Evolutionary conservation across 2,113 vertebrate species (phyloP).

Genomic region (Percina caprodes): DNA sequence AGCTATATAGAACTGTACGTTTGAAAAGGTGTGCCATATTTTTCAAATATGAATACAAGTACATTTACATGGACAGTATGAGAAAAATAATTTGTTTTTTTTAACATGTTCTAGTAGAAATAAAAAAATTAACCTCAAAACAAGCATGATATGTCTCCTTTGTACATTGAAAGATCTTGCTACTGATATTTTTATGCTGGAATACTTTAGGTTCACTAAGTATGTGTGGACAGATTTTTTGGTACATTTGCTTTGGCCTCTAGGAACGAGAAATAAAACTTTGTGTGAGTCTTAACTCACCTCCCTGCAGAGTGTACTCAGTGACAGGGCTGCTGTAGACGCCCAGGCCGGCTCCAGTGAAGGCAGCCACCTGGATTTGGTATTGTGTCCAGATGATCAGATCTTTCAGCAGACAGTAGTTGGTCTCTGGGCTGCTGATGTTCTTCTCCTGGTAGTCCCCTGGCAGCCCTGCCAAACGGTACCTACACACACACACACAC

Average conservation of each 20-base stretch:
- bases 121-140: no score
- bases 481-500: slow-evolving; percentile 80
- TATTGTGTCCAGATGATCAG: slow-evolving; percentile 99
- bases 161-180: neutral
- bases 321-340: slow-evolving; percentile 91
- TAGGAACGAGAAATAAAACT: neutral
- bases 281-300: slow-evolving; percentile 77
- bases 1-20: no score
- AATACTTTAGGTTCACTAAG: neutral
- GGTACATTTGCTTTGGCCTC: neutral
- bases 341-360: slow-evolving; percentile 93
- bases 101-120: no score
- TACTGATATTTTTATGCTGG: neutral
- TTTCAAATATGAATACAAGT: no score
- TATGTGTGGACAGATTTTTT: neutral
- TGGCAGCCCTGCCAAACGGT: slow-evolving; percentile 93
- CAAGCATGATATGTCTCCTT: no score
- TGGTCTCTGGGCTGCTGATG: slow-evolving; percentile 95
- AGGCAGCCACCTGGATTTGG: slow-evolving; percentile 97
- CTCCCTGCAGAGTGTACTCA: slow-evolving; percentile 96
- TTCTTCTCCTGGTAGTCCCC: slow-evolving; percentile 95
- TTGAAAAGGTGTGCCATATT: no score
- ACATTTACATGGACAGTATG: no score
- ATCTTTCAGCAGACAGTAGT: slow-evolving; percentile 95
- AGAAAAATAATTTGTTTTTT: no score